Base-by-base conservation (phyloP, 1,140 invertebrate genomes). In the Sesamia nonagrioides region DNA sequence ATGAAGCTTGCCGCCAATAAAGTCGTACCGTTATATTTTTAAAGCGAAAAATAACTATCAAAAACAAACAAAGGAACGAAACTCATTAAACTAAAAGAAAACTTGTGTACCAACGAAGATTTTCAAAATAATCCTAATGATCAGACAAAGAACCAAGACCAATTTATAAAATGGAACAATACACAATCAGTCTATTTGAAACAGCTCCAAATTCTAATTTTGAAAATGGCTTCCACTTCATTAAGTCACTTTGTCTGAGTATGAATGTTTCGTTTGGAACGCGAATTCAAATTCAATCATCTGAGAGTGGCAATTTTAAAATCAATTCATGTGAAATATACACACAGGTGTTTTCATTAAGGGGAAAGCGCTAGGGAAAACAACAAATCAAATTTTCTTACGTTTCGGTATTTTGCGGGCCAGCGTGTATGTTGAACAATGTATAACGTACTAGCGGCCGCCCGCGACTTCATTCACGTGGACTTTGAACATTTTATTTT, bases 261-360 rank as follows among this genome's bases (percentile, higher is more conserved):
- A 5, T 21, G 8, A 45, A 42, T 1, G 2, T 21, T 68, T 68
- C n/a, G 35, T 27, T 69, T 27, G 45, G 45, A 50, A 33, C 45
- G 42, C 0, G 13, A 48, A 71, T 40, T 60, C 15, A 52, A 54
- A 71, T 54, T 71, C 37, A 74, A 60, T 58, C 45, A 74, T 27
- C 37, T 27, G n/a, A 21, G 33, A 50, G 8, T 11, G 17, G 35
- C 15, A 33, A n/a, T 60, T 54, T 74, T 60, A 45, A 58, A 73
- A 42, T 73, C 42, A 6, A 2, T 56, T 27, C 8, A 21, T 27
- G 17, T 2, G 37, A 72, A 72, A 40, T 40, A 40, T 40, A 6
- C 18, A 42, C 27, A 27, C 27, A 27, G 27, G 27, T 27, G 27
- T 27, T 1, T 27, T 27, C 27, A 27, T 27, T 27, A 27, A 27